Conservation (phyloP, 2,113 vertebrate genomes). For the Willisornis vidua region DNA sequence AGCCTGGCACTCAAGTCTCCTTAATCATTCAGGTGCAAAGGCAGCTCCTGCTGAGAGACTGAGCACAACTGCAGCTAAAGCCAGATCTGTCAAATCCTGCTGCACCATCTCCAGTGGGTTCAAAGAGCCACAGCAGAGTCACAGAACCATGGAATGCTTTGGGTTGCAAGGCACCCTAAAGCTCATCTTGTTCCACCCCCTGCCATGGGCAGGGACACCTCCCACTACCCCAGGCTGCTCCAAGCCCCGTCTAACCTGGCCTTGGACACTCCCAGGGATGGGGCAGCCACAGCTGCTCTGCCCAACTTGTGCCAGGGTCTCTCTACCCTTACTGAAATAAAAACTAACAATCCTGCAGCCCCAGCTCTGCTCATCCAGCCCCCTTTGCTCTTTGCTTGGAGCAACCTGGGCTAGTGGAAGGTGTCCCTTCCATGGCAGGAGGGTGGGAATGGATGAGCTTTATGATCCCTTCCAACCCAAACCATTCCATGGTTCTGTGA, state of each 20-base stretch:
- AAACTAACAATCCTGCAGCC: background rate
- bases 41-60: background rate
- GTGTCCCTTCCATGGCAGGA: background rate
- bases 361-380: background rate
- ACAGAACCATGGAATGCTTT: background rate
- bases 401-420: background rate
- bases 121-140: background rate
- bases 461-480: background rate
- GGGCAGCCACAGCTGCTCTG: background rate
- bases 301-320: background rate
- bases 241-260: accelerated
- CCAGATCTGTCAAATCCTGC: background rate
- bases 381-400: accelerated
- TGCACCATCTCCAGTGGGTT: accelerated
- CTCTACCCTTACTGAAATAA: background rate
- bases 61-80: background rate
- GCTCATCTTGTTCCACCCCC: background rate
- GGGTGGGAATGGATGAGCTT: background rate
- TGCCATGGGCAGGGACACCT: background rate
- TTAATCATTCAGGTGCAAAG: background rate
- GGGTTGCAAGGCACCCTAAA: background rate
- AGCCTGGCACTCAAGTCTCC: background rate
- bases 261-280: background rate
- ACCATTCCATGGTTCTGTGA: background rate
- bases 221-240: accelerated